These are phyloP conservation scores for Scolopax bukidnonensis DNA, from an alignment of 2,797 vertebrate species.

Conservation along the genomic window DNA sequence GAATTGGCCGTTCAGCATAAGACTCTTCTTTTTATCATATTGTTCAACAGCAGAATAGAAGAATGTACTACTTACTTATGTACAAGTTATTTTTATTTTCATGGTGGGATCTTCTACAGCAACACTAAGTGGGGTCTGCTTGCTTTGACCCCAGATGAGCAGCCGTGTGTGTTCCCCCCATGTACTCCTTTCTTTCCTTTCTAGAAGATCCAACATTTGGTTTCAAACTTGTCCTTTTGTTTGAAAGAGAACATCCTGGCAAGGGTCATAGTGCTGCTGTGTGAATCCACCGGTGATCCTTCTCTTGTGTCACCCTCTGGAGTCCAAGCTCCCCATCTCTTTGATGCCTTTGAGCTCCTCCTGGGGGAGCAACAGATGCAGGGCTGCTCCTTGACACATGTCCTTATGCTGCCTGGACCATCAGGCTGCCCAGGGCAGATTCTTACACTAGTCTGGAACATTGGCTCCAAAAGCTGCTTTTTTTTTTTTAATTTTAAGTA, in stretches of 20 bases:
- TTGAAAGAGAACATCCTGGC: constrained; percentile 13
- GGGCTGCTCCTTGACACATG: constrained; percentile 2
- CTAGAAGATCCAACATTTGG: neutral
- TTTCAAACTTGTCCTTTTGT: neutral
- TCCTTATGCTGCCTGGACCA: neutral
- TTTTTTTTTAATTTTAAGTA: constrained; percentile 1
- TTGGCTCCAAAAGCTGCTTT: constrained; percentile 63
- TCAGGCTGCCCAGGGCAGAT: neutral
- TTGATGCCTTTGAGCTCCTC: constrained; percentile 51
- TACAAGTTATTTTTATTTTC: neutral
- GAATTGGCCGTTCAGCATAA: neutral
- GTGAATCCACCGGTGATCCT: neutral
- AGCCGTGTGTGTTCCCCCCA: neutral
- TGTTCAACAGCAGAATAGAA: constrained; percentile 1
- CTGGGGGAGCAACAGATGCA: constrained; percentile 10
- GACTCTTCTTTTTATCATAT: neutral
- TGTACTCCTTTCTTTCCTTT: neutral
- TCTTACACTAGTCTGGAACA: constrained; percentile 39
- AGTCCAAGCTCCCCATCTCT: neutral
- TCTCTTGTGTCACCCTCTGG: neutral
- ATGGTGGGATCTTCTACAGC: neutral
- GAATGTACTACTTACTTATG: neutral
- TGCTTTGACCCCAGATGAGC: neutral
- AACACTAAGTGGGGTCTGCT: neutral
- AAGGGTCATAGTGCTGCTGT: constrained; percentile 14